Evolutionary conservation across 2,113 vertebrate species (phyloP).

Genomic region (Isichthys henryi): DNA sequence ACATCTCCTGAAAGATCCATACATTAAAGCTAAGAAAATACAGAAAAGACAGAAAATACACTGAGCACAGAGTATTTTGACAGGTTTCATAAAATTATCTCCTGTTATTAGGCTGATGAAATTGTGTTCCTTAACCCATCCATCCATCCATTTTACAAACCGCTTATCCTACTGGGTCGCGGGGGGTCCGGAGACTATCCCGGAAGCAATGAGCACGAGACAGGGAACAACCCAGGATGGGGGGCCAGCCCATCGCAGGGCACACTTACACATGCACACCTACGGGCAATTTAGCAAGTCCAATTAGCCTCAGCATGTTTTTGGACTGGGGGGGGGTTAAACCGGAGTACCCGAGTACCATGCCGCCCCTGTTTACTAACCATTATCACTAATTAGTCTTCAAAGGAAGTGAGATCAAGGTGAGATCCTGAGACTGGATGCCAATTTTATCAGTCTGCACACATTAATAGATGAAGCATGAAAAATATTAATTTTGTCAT

Average conservation of each 20-base stretch:
- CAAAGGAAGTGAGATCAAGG: neutral
- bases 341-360: too few relatives aligned
- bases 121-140: too few relatives aligned
- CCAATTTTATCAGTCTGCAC: neutral
- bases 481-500: neutral
- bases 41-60: neutral
- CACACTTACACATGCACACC: too few relatives aligned
- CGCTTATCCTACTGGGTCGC: too few relatives aligned
- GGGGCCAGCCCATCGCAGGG: too few relatives aligned
- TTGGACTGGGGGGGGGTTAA: too few relatives aligned
- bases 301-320: too few relatives aligned
- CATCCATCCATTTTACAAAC: too few relatives aligned
- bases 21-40: neutral
- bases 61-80: constrained; percentile 24
- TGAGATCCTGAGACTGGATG: neutral
- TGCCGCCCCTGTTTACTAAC: neutral
- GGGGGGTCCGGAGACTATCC: too few relatives aligned
- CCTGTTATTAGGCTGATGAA: constrained; percentile 24
- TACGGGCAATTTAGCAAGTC: too few relatives aligned
- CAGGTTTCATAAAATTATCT: constrained; percentile 25
- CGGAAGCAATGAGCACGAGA: too few relatives aligned
- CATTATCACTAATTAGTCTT: constrained; percentile 11
- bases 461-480: neutral
- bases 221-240: too few relatives aligned
- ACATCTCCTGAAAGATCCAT: neutral